A percentile compares a stretch with the other conserved stretches of the same genome.
Evolutionary conservation across 2,113 vertebrate genomes (phyloP).

Genomic region (Corvus moneduloides): DNA sequence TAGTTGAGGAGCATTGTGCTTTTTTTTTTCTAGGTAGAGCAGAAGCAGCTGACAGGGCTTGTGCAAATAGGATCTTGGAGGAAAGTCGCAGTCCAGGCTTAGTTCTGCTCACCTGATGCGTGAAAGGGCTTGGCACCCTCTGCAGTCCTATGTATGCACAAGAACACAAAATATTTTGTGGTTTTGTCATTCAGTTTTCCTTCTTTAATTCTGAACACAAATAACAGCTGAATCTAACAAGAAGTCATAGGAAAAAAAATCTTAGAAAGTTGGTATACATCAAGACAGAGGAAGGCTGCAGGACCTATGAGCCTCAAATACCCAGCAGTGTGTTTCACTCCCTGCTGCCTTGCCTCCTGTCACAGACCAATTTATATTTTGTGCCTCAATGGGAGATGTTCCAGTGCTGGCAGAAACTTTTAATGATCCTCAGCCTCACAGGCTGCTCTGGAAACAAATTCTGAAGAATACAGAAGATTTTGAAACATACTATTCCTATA

Average conservation of each 20-base stretch:
- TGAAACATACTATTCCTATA: neutral
- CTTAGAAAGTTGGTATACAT: neutral
- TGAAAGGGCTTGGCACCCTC: neutral
- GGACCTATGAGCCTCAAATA: neutral
- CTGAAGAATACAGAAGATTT: neutral
- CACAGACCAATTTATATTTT: conserved; percentile 21
- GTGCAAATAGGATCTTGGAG: neutral
- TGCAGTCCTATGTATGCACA: neutral
- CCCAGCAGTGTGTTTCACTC: neutral
- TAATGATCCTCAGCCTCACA: neutral
- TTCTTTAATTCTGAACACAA: neutral
- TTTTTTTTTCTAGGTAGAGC: neutral
- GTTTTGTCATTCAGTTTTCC: neutral
- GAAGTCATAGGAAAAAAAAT: neutral
- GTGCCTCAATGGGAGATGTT: neutral
- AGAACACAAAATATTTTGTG: neutral
- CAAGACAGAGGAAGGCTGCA: neutral
- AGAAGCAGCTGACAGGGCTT: neutral
- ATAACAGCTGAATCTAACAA: neutral
- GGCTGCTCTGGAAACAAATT: neutral
- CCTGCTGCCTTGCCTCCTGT: conserved; percentile 32
- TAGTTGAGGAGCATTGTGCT: neutral
- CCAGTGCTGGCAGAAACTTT: neutral
- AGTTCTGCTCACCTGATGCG: neutral
- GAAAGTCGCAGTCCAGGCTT: neutral